Conservation (phyloP, 2,113 vertebrate genomes). For the Bubo scandiacus region DNA sequence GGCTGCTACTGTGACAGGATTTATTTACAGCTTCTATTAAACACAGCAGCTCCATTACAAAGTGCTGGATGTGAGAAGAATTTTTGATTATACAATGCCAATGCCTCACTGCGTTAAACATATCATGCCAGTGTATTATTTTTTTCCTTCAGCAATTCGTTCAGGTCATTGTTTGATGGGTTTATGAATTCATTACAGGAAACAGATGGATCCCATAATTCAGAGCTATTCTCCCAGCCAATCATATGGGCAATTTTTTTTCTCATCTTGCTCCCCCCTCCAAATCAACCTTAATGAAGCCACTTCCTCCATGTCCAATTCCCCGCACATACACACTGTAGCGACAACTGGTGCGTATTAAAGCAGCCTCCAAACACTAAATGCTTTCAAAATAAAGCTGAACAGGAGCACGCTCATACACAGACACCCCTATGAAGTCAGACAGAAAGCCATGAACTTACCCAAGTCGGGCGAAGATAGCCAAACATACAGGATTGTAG, state of each 20-base stretch:
- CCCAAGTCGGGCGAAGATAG: not conserved
- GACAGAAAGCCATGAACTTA: slow-evolving; percentile 5
- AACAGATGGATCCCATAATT: slow-evolving; percentile 75
- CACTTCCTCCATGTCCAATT: slow-evolving; percentile 52
- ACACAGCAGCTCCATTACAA: slow-evolving; percentile 77
- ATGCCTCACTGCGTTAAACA: slow-evolving; percentile 59
- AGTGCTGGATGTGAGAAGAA: slow-evolving; percentile 82
- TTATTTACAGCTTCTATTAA: slow-evolving; percentile 73
- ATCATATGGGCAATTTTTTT: slow-evolving; percentile 43
- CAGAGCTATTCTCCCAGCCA: slow-evolving; percentile 72
- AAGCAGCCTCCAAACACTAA: not conserved
- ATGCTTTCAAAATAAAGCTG: not conserved
- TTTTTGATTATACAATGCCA: slow-evolving; percentile 82
- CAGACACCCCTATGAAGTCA: not conserved
- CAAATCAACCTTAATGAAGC: slow-evolving; percentile 56
- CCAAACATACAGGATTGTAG: not conserved
- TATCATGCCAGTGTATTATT: slow-evolving; percentile 62
- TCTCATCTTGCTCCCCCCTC: slow-evolving; percentile 14
- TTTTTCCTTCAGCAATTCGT: slow-evolving; percentile 67
- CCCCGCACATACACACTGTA: not conserved
- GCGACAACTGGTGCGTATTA: not conserved
- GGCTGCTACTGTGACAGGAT: slow-evolving; percentile 71
- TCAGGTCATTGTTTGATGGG: slow-evolving; percentile 76
- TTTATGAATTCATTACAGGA: slow-evolving; percentile 79
- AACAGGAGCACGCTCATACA: not conserved